Evolutionary conservation across 1,140 invertebrate species (phyloP).

Genomic region (Lepidostoma basale): DNA sequence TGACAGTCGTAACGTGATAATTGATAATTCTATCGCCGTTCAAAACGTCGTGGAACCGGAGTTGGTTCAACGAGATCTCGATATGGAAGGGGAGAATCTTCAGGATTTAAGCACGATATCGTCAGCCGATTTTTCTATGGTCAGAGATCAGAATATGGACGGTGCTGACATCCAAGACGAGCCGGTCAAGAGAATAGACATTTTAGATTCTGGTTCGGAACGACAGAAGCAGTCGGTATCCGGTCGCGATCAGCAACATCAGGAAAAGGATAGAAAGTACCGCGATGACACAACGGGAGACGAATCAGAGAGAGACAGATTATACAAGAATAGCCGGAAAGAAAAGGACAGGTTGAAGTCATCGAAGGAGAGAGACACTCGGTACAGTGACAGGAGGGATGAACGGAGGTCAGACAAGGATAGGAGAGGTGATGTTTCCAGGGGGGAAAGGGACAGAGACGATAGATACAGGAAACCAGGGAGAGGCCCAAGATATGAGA

Average conservation of each 20-base stretch:
- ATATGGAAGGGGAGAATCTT: constrained; percentile 65
- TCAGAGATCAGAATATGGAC: constrained; percentile 52
- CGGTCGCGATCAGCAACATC: constrained; percentile 26
- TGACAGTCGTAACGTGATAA: constrained; percentile 41
- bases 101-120: constrained; percentile 59
- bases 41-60: constrained; percentile 49
- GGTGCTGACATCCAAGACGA: constrained; percentile 48
- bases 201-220: constrained; percentile 37
- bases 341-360: constrained; percentile 53
- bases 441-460: constrained; percentile 47
- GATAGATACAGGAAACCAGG: constrained; percentile 40
- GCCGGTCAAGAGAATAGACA: constrained; percentile 6
- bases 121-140: constrained; percentile 50
- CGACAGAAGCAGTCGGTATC: constrained; percentile 10
- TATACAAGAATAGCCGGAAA: constrained; percentile 51
- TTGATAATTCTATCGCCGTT: constrained; percentile 16
- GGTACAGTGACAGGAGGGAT: constrained; percentile 50
- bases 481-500: constrained; percentile 55
- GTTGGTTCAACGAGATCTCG: constrained; percentile 58
- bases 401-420: constrained; percentile 51
- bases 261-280: constrained; percentile 43
- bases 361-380: constrained; percentile 51
- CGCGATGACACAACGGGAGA: constrained; percentile 53
- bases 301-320: constrained; percentile 55
- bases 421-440: constrained; percentile 47